Conservation (phyloP, 2,113 vertebrate genomes). For the Rhynchopsitta pachyrhyncha region DNA sequence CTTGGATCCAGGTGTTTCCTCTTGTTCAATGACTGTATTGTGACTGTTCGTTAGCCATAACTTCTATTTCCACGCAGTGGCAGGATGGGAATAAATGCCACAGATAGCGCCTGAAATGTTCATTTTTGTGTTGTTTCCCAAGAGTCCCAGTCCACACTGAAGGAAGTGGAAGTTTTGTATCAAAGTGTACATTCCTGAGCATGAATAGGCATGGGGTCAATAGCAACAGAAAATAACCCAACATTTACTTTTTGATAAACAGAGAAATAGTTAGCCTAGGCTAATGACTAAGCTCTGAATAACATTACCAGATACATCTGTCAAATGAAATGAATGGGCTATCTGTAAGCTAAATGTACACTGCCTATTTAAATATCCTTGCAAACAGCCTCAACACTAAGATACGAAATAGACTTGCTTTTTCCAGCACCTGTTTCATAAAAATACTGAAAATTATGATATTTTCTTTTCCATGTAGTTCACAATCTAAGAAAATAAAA, state of each 20-base stretch:
- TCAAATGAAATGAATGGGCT: background rate
- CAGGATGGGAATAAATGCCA: slow-evolving; percentile 30
- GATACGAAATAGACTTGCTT: background rate
- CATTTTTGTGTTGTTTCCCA: background rate
- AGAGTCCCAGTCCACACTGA: background rate
- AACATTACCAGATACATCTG: background rate
- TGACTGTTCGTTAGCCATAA: background rate
- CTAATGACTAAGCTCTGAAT: background rate
- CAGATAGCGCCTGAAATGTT: background rate
- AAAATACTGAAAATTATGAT: background rate
- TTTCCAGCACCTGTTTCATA: background rate
- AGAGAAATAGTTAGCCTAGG: background rate
- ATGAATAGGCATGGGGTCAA: background rate
- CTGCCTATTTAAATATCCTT: background rate
- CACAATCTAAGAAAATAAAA: background rate
- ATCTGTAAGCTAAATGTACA: background rate
- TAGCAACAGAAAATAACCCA: background rate
- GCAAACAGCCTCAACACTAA: background rate
- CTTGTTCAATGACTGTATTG: background rate
- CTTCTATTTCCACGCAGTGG: background rate
- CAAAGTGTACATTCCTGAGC: background rate
- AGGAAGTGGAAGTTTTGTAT: background rate
- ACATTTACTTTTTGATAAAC: background rate
- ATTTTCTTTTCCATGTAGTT: background rate
- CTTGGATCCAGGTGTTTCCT: slow-evolving; percentile 54